A percentile compares a stretch with the other conserved stretches of the same genome.
Conservation (phyloP, 2,113 vertebrate genomes). For the Notiomystis cincta region DNA sequence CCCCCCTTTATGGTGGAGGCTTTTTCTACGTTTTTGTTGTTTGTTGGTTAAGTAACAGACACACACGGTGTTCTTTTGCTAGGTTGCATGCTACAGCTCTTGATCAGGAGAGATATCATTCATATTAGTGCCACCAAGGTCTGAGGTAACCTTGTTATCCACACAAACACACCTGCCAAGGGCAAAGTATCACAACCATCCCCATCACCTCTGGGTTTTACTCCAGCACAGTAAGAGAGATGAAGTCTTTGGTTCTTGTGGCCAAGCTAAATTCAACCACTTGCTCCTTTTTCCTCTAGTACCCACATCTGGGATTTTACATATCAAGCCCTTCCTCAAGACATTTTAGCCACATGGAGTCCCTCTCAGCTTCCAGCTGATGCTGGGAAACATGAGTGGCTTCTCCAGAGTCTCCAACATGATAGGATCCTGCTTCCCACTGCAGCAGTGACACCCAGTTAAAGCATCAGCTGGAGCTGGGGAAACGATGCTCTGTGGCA, state of each 20-base stretch:
- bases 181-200: not conserved
- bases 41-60: not conserved
- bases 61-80: fast-evolving
- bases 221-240: not conserved
- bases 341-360: not conserved
- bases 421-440: not conserved
- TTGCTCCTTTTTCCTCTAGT: not conserved
- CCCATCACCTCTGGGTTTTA: not conserved
- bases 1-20: no score
- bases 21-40: not conserved
- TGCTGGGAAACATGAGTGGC: not conserved
- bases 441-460: not conserved
- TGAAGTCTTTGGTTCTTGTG: not conserved
- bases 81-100: not conserved
- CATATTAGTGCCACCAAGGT: not conserved
- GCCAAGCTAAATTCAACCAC: not conserved
- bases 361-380: not conserved
- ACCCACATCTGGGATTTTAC: not conserved
- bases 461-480: not conserved
- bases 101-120: not conserved
- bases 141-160: not conserved
- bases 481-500: not conserved
- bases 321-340: not conserved
- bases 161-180: not conserved
- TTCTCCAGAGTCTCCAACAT: not conserved